phyloP scores from a whole-genome alignment of 2,113 vertebrate species.

The Trachemys scripta region DNA sequence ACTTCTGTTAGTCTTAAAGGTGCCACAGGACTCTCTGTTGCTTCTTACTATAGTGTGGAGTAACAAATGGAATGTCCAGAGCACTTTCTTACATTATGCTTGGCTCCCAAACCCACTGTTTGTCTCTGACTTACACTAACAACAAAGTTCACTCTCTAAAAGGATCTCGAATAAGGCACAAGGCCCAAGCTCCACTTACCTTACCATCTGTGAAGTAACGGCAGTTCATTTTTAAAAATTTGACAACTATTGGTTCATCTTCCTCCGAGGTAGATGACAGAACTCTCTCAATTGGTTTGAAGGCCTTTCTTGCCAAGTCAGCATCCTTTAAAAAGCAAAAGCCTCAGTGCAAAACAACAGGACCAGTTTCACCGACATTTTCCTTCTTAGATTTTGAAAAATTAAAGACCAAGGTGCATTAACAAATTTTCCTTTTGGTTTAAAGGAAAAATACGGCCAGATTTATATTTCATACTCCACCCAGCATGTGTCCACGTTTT shows the following conservation, averaged over 20 bases:
- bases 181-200: conserved; percentile 78
- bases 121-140: background rate
- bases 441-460: background rate
- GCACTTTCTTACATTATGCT: background rate
- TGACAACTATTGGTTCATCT: conserved; percentile 90
- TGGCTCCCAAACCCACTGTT: background rate
- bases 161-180: background rate
- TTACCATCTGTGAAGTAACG: conserved; percentile 98
- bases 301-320: conserved; percentile 82
- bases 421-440: background rate
- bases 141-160: background rate
- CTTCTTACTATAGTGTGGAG: background rate
- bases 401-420: background rate
- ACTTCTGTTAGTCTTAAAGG: too few species aligned
- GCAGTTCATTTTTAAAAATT: conserved; percentile 99
- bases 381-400: background rate
- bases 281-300: conserved; percentile 86
- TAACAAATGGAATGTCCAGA: background rate
- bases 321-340: conserved; percentile 82
- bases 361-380: background rate
- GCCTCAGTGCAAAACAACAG: conserved; percentile 22
- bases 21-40: too few species aligned
- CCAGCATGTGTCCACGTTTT: background rate
- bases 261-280: conserved; percentile 94
- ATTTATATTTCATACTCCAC: background rate